phyloP scores from a whole-genome alignment of 64 coral and sea anemone genomes.

The Exaiptasia diaphana region DNA sequence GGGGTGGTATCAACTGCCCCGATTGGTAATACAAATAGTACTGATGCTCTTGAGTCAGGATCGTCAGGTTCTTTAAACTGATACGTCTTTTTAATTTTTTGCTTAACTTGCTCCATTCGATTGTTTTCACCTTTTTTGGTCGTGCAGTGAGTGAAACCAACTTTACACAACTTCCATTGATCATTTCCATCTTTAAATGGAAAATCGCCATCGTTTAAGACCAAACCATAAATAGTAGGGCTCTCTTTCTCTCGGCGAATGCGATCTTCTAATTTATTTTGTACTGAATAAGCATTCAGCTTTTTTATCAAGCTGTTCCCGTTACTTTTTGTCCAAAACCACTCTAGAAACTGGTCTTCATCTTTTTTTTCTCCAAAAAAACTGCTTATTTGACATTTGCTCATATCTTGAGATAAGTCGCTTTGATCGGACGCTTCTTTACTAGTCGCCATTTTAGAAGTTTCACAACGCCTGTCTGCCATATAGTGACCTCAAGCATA shows the following conservation, averaged over 20 bases:
- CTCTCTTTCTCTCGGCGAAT: conserved; percentile 28
- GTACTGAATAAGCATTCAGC: not conserved
- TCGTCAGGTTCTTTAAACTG: not conserved
- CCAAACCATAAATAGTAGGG: not conserved
- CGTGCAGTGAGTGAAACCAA: not conserved
- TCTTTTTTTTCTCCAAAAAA: no score
- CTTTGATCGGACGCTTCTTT: no score
- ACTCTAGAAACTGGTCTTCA: not conserved
- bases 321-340: not conserved
- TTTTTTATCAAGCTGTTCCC: not conserved
- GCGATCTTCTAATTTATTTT: not conserved
- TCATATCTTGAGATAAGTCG: no score
- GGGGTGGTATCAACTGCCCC: conserved; percentile 3
- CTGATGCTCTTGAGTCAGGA: not conserved
- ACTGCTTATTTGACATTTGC: no score
- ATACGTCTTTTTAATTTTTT: not conserved
- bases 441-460: no score
- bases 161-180: conserved; percentile 6
- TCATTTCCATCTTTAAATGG: not conserved
- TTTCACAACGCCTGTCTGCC: no score
- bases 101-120: not conserved
- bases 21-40: not conserved
- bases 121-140: not conserved
- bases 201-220: not conserved
- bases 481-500: no score